phyloP scores from a whole-genome alignment of 2,113 vertebrate genomes.

The Heterotilapia buettikoferi region DNA sequence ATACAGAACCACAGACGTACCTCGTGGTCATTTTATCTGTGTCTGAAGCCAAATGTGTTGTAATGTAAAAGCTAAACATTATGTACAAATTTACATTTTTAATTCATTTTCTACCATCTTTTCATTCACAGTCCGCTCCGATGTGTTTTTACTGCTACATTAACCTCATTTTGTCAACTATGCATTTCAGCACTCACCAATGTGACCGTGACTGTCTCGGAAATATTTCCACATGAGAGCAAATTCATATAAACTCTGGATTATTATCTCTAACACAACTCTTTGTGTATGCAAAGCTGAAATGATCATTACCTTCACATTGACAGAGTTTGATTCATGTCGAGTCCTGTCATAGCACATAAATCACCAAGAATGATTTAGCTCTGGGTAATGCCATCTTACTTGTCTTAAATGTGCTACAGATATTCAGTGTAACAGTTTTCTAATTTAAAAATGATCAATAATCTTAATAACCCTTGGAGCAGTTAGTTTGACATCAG shows the following conservation, averaged over 20 bases:
- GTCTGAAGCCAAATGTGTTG: not conserved
- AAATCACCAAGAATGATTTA: not conserved
- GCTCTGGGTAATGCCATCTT: not conserved
- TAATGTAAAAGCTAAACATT: conserved; percentile 6
- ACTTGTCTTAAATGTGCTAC: not conserved
- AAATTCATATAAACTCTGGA: not conserved
- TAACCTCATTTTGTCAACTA: not conserved
- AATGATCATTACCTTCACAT: not conserved
- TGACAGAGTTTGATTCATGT: not conserved
- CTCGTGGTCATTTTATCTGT: not conserved
- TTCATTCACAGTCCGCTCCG: not conserved
- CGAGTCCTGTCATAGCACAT: not conserved
- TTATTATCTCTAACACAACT: not conserved
- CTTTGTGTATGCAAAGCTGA: not conserved
- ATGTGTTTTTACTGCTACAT: not conserved
- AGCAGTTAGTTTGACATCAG: not conserved
- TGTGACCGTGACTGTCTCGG: not conserved
- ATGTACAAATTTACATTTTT: conserved; percentile 33
- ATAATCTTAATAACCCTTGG: not conserved
- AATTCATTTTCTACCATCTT: not conserved
- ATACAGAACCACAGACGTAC: not conserved
- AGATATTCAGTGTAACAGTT: not conserved
- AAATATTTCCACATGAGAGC: not conserved
- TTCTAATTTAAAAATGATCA: not conserved
- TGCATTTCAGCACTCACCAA: not conserved